A percentile compares a stretch with the other conserved stretches of the same genome.
Evolutionary conservation across 2,113 vertebrate genomes (phyloP).

Genomic region (Takifugu bimaculatus): DNA sequence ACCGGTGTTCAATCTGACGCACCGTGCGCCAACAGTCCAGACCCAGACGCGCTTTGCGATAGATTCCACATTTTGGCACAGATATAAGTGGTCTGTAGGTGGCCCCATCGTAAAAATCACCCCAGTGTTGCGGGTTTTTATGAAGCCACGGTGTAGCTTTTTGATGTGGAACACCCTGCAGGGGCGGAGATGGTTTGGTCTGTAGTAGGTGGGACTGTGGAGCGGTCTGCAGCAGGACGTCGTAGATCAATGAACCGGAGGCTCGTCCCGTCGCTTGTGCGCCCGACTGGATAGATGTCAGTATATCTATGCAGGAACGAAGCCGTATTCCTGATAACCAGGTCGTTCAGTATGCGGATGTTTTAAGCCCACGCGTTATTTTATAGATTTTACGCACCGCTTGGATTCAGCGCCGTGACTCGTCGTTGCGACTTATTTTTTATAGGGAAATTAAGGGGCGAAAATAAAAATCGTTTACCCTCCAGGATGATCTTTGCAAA

Average conservation of each 20-base stretch:
- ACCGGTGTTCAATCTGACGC: slow-evolving; percentile 6
- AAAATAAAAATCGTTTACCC: slow-evolving; percentile 40
- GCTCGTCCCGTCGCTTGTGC: slow-evolving; percentile 55
- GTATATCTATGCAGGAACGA: slow-evolving; percentile 44
- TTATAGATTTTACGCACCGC: slow-evolving; percentile 19
- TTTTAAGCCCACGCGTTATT: slow-evolving; percentile 37
- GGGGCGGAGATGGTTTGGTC: slow-evolving; percentile 75
- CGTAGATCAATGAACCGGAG: slow-evolving; percentile 81
- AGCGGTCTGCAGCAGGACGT: slow-evolving; percentile 80
- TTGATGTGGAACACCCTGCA: slow-evolving; percentile 37
- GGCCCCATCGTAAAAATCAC: not conserved
- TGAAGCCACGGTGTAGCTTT: slow-evolving; percentile 6
- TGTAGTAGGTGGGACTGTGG: slow-evolving; percentile 81
- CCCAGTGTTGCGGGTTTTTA: not conserved
- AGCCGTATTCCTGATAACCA: slow-evolving; percentile 28
- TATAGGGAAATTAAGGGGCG: slow-evolving; percentile 11
- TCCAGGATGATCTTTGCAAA: slow-evolving; percentile 92
- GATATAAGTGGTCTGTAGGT: not conserved
- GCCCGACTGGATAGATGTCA: slow-evolving; percentile 64
- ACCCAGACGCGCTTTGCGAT: not conserved
- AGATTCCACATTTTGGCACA: not conserved
- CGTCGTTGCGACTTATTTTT: slow-evolving; percentile 30
- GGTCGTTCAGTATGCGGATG: slow-evolving; percentile 56
- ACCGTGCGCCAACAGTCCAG: slow-evolving; percentile 7
- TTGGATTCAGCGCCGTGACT: slow-evolving; percentile 49